phyloP scores from a whole-genome alignment of 2,888 invertebrate species.

The Antheraea assamensis region DNA sequence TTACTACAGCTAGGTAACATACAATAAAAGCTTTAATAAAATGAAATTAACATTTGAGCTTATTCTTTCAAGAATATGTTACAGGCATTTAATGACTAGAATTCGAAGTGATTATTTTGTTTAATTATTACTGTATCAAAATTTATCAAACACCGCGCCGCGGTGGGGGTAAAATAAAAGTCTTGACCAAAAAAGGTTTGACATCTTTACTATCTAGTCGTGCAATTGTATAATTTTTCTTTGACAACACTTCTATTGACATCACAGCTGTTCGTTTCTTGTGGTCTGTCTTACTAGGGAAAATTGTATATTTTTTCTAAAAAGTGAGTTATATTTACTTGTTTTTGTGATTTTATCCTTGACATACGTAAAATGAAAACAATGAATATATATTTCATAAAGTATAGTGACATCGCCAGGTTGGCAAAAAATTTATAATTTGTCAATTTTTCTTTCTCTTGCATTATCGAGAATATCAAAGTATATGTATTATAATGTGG shows the following conservation, averaged over 20 bases:
- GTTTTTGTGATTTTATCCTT: slow-evolving; percentile 46
- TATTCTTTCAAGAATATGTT: no score
- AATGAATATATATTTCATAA: slow-evolving; percentile 35
- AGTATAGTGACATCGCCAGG: slow-evolving; percentile 48
- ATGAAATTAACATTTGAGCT: no score
- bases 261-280: slow-evolving; percentile 81
- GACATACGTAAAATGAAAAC: slow-evolving; percentile 39
- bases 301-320: slow-evolving; percentile 70
- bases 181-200: not conserved
- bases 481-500: slow-evolving; percentile 50
- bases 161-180: not conserved
- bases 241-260: slow-evolving; percentile 53
- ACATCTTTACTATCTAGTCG: not conserved
- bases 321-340: slow-evolving; percentile 70
- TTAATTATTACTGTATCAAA: no score
- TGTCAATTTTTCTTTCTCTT: slow-evolving; percentile 65
- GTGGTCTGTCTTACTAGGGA: slow-evolving; percentile 68
- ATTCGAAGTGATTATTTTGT: no score
- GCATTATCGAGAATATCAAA: slow-evolving; percentile 65
- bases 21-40: no score
- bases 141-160: no score
- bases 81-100: no score
- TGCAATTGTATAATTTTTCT: not conserved
- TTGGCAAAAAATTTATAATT: slow-evolving; percentile 61
- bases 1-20: no score